Percentiles rank a stretch among this genome's conserved stretches.
These are phyloP conservation scores for Geopemphigus sp. DNA, from an alignment of 1,140 invertebrate species.

Conservation along the genomic window DNA sequence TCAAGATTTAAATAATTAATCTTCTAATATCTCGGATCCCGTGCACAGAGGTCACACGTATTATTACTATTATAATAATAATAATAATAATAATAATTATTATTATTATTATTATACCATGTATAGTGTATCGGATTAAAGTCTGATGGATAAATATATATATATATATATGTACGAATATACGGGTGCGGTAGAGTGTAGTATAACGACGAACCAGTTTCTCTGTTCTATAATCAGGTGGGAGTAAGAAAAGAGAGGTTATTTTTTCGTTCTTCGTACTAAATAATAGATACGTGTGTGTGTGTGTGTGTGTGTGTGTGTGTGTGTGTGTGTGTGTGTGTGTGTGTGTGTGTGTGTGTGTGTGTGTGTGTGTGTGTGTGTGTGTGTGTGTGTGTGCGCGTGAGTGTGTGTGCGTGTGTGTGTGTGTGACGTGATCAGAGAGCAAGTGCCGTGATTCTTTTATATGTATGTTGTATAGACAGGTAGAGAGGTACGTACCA, in stretches of 20 bases:
- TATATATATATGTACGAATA: background rate
- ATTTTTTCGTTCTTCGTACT: constrained; percentile 49
- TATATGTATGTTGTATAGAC: background rate
- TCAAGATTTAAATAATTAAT: constrained; percentile 44
- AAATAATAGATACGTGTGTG: background rate
- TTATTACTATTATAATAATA: background rate
- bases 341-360: no score
- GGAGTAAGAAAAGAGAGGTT: constrained; percentile 52
- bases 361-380: no score
- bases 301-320: no score
- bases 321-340: no score
- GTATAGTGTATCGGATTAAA: constrained; percentile 17
- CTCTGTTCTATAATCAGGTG: constrained; percentile 23
- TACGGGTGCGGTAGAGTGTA: background rate
- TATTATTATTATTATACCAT: constrained; percentile 27
- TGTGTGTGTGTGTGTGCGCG: no score
- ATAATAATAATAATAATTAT: no score
- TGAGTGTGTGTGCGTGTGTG: background rate
- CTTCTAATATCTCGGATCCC: constrained; percentile 28
- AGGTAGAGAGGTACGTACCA: background rate
- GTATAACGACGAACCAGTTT: constrained; percentile 36
- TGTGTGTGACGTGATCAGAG: background rate
- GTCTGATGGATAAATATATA: background rate
- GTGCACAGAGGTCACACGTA: constrained; percentile 20
- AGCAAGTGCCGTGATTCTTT: constrained; percentile 22